phyloP scores from a whole-genome alignment of 2,888 invertebrate genomes.

The Glyphotaelius pellucidus region DNA sequence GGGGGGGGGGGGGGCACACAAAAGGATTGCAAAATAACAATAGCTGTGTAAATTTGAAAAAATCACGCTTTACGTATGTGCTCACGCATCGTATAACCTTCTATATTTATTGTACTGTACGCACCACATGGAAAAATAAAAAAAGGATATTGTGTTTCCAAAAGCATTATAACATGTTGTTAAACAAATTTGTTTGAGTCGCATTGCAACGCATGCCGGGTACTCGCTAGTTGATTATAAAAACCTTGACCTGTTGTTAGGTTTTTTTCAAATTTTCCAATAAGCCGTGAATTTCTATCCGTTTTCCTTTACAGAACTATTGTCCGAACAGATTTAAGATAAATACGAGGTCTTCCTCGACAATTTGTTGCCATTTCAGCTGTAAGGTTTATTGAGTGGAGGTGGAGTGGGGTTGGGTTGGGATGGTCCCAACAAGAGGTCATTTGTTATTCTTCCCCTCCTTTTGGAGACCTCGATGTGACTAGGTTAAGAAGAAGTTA shows the following conservation, averaged over 20 bases:
- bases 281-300: neutral
- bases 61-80: no score
- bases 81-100: no score
- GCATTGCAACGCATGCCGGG: no score
- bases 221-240: neutral
- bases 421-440: neutral
- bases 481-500: neutral
- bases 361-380: slow-evolving; percentile 23
- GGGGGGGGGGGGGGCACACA: no score
- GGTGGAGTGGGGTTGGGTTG: neutral
- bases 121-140: no score
- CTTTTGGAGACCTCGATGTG: neutral
- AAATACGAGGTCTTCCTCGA: slow-evolving; percentile 12
- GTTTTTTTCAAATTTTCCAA: neutral
- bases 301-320: neutral
- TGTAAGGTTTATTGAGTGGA: neutral
- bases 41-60: no score
- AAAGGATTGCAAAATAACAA: no score
- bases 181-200: no score
- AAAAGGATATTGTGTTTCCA: no score
- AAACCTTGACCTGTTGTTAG: neutral
- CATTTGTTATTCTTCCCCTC: slow-evolving; percentile 25
- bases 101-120: no score
- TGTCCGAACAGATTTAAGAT: neutral
- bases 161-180: no score